A percentile compares a stretch with the other conserved stretches of the same genome.
These are phyloP conservation scores for Schlechtendalia chinensis DNA, from an alignment of 1,140 invertebrate species.

Conservation along the genomic window DNA sequence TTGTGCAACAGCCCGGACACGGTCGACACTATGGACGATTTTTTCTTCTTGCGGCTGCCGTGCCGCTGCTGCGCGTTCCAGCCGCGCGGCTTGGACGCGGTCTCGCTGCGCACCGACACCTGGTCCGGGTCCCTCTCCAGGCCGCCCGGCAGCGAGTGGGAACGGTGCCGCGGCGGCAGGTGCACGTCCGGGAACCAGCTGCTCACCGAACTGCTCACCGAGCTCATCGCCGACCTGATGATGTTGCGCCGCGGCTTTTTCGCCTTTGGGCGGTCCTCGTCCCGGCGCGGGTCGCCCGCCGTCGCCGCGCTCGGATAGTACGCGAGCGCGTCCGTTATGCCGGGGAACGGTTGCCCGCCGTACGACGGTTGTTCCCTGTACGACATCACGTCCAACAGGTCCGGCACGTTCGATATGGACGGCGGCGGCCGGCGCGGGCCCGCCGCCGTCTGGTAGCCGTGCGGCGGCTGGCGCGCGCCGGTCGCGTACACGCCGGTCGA, in stretches of 20 bases:
- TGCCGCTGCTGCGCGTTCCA: conserved; percentile 11
- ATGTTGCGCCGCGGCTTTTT: conserved; percentile 71
- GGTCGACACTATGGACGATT: conserved; percentile 73
- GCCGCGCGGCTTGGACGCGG: conserved; percentile 57
- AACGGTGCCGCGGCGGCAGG: conserved; percentile 72
- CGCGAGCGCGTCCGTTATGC: conserved; percentile 72
- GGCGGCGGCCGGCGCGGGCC: conserved; percentile 53
- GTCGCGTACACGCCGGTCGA: conserved; percentile 71
- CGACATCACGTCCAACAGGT: conserved; percentile 59
- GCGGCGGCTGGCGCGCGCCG: conserved; percentile 57
- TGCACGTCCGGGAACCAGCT: conserved; percentile 79
- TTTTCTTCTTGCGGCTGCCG: conserved; percentile 65
- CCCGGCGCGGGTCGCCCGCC: conserved; percentile 20
- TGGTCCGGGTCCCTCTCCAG: conserved; percentile 61
- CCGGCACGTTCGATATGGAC: conserved; percentile 61
- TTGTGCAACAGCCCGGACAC: conserved; percentile 78
- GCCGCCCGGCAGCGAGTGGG: conserved; percentile 75
- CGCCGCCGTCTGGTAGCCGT: conserved; percentile 55
- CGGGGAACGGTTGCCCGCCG: conserved; percentile 63
- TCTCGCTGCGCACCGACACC: conserved; percentile 13
- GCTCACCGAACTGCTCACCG: conserved; percentile 62
- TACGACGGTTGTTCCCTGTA: conserved; percentile 58
- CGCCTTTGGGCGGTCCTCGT: conserved; percentile 57
- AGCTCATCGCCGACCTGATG: conserved; percentile 73
- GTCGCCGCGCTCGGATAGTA: conserved; percentile 68